Conservation (phyloP, 1,140 invertebrate genomes). For the Apis cerana region DNA sequence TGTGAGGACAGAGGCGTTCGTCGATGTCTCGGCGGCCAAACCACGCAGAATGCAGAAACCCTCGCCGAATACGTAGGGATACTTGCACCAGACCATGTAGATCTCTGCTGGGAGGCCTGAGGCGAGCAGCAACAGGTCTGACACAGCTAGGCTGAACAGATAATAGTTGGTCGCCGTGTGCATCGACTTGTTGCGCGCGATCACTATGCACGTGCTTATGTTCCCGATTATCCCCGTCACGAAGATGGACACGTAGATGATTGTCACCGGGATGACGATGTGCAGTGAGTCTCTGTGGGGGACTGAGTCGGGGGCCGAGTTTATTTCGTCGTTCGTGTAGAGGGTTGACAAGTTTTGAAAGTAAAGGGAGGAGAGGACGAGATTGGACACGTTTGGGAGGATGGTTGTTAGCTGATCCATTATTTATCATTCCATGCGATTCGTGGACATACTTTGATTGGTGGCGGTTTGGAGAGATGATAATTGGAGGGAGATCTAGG, state of each 20-base stretch:
- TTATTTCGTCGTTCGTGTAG: neutral
- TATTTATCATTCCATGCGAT: neutral
- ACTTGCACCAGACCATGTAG: constrained; percentile 92
- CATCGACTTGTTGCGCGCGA: constrained; percentile 94
- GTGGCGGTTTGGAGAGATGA: no score
- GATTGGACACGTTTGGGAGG: neutral
- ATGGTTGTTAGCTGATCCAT: neutral
- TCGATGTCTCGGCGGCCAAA: constrained; percentile 93
- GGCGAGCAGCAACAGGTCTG: constrained; percentile 93
- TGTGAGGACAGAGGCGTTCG: constrained; percentile 95
- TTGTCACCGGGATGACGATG: constrained; percentile 89
- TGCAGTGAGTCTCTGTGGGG: constrained; percentile 85
- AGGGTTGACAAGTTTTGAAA: neutral
- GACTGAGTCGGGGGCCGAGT: neutral
- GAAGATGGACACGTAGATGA: constrained; percentile 93
- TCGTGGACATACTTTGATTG: neutral
- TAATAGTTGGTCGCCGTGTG: constrained; percentile 97
- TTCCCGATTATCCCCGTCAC: constrained; percentile 94
- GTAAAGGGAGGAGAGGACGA: no score
- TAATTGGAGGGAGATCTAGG: no score
- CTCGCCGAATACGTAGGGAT: constrained; percentile 94
- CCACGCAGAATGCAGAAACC: constrained; percentile 92
- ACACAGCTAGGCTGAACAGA: constrained; percentile 95
- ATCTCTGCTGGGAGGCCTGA: constrained; percentile 92
- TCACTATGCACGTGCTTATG: constrained; percentile 95